Evolutionary conservation across 2,888 invertebrate species (phyloP).

Genomic region (Phengaris alcon): DNA sequence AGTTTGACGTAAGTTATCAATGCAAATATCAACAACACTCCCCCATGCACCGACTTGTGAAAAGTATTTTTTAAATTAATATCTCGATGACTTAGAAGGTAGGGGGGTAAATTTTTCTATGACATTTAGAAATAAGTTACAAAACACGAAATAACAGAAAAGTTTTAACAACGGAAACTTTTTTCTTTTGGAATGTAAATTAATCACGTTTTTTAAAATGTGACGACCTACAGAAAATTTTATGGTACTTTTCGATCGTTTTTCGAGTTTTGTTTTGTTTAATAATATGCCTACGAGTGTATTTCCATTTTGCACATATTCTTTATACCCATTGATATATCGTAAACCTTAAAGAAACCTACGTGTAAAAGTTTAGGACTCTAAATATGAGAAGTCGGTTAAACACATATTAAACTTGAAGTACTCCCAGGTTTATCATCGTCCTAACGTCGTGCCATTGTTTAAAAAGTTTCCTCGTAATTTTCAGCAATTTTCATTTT

Average conservation of each 20-base stretch:
- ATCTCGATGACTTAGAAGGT: neutral
- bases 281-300: too few relatives aligned
- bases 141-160: neutral
- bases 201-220: neutral
- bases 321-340: too few relatives aligned
- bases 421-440: constrained; percentile 17
- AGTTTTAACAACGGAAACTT: neutral
- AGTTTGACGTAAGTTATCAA: too few relatives aligned
- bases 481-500: constrained; percentile 24
- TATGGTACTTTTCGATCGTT: too few relatives aligned
- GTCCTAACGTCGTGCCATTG: constrained; percentile 9
- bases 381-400: neutral
- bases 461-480: constrained; percentile 3
- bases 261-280: too few relatives aligned
- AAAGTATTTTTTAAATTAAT: neutral
- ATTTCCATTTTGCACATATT: too few relatives aligned
- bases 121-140: neutral
- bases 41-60: neutral
- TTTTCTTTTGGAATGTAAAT: neutral
- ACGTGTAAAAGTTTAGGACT: neutral
- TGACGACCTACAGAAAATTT: neutral
- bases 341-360: too few relatives aligned
- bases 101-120: neutral
- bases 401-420: neutral
- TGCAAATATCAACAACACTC: too few relatives aligned